Evolutionary conservation across 1,140 invertebrate species (phyloP), one percentile per base, ranked within the genome.

Genomic region (Belonocnema kinseyi): DNA sequence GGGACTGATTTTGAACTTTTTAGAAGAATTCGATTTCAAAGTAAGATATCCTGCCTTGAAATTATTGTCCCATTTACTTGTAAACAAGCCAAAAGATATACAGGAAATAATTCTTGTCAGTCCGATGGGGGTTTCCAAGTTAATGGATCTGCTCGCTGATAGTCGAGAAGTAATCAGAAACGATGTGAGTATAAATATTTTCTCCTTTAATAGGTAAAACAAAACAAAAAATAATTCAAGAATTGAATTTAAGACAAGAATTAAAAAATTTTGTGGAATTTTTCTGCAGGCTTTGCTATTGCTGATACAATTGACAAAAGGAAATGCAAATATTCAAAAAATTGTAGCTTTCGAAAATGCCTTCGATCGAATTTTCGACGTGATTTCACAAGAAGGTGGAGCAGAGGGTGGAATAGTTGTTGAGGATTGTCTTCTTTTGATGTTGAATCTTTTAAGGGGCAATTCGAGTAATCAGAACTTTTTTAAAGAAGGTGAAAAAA

Each of bases 331-430:
- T 90, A 98, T 99, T 84, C 99, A 99, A 90, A 99, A 99, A 92
- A 99, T 99, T 86, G 98, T 99, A 6, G 99, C 98, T 0, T 99
- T 99, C 92, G 98, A 99, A 92, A 99, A 99, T 92, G 98, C 97
- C 0, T 99, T 99, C 91, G 98, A 99, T 91, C 93, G 96, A 81
- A 92, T 99, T 52, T 96, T 99, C 83, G 96, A 98, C 87, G 98
- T 99, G 50, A 97, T 99, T 33, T 92, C 92, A 1, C 95, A 97
- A 82, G 99, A 99, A 92, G 98, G 98, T 61, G 95, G 95, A 82
- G 95, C 96, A 26, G 97, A 99, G 92, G 98, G 98, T 73, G 98
- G 98, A 46, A 98, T 99, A 75, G 97, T 99, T 6, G 98, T 99
- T 5, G 98, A 99, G 93, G 99, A 99, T 91, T 99, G 98, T 91